phyloP scores from a whole-genome alignment of 2,113 vertebrate species.

The Furnarius figulus region DNA sequence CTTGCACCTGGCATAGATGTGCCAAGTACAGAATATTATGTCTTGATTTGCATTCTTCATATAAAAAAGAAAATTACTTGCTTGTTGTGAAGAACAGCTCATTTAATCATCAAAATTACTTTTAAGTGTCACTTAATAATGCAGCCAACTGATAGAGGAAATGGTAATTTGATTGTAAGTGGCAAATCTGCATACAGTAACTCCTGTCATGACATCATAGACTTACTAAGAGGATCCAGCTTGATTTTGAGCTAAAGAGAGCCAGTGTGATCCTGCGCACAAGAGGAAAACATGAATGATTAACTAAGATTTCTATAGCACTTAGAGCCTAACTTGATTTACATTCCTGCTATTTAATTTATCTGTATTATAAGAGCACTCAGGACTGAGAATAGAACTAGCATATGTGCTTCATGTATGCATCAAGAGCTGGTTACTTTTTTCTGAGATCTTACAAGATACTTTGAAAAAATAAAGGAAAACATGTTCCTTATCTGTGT shows the following conservation, averaged over 20 bases:
- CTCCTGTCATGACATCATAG: not conserved
- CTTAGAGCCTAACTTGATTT: not conserved
- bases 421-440: not conserved
- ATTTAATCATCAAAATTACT: slow-evolving; percentile 52
- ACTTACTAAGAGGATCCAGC: not conserved
- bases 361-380: rapidly evolving
- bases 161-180: slow-evolving; percentile 24
- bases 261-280: not conserved
- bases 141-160: slow-evolving; percentile 1
- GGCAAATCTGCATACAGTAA: slow-evolving; percentile 7
- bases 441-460: not conserved
- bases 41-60: slow-evolving; percentile 1
- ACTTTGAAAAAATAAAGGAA: not conserved
- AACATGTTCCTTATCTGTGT: not conserved
- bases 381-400: not conserved
- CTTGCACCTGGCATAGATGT: not conserved
- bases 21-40: not conserved
- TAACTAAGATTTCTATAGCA: not conserved
- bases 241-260: not conserved
- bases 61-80: not conserved
- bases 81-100: slow-evolving; percentile 14
- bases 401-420: not conserved
- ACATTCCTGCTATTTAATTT: not conserved
- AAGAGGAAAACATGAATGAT: not conserved
- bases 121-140: slow-evolving; percentile 49